Conservation (phyloP, 2,888 invertebrate species). For the Orthosia incerta region DNA sequence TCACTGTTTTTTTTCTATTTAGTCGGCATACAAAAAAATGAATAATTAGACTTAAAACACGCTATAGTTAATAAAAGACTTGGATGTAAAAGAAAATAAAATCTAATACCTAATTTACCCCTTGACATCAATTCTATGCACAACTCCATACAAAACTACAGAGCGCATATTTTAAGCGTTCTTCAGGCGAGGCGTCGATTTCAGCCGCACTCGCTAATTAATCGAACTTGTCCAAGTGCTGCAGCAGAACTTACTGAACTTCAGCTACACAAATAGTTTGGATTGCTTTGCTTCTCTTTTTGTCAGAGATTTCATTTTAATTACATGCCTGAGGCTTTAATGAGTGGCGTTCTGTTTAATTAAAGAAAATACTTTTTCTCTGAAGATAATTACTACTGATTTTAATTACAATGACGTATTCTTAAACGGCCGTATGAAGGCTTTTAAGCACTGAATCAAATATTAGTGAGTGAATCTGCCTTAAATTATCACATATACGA, state of each 20-base stretch:
- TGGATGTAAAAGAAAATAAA: no score
- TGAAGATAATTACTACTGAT: slow-evolving; percentile 5
- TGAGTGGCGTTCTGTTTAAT: slow-evolving; percentile 19
- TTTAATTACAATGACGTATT: neutral
- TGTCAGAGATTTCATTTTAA: slow-evolving; percentile 48
- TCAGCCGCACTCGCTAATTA: slow-evolving; percentile 54
- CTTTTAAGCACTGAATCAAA: no score
- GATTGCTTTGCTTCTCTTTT: slow-evolving; percentile 46
- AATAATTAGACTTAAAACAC: no score
- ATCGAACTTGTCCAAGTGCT: slow-evolving; percentile 56
- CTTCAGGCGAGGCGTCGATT: slow-evolving; percentile 40
- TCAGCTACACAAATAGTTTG: slow-evolving; percentile 44
- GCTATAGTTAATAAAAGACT: no score
- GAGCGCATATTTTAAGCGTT: slow-evolving; percentile 8
- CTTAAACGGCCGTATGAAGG: neutral
- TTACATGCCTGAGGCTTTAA: slow-evolving; percentile 43
- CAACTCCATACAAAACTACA: slow-evolving; percentile 16
- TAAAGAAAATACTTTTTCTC: slow-evolving; percentile 1
- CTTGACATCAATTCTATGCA: slow-evolving; percentile 4
- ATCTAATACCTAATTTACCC: neutral
- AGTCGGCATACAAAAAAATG: no score
- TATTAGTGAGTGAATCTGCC: no score
- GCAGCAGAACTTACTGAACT: slow-evolving; percentile 46
- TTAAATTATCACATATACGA: no score
- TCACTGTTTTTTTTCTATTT: no score